Evolutionary conservation across 2,797 vertebrate genomes (phyloP), one percentile per base, ranked within the genome.

Genomic region (Scleropages formosus): DNA sequence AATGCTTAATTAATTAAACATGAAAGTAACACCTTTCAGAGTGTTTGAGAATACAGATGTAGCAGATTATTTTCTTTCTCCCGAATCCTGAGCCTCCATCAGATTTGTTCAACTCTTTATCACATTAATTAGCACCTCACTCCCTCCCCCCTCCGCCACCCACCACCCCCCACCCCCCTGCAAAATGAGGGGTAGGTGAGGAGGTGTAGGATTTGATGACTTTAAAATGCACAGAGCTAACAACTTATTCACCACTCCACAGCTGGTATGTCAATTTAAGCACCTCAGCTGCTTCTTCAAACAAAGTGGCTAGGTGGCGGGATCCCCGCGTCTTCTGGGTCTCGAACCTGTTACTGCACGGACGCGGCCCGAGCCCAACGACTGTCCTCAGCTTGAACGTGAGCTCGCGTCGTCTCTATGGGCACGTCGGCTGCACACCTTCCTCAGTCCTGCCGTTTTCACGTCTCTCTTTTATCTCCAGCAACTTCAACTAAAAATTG

Each of bases 81-180:
- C 72, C 73, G 84, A 87, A 82, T 81, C 74, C 84, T 79, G 82
- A 72, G 22, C 75, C 87, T 84, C 87, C 87, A 85, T 92, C 88
- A 86, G 89, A 91, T 91, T 92, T 89, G 88, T 89, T 91, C 91
- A 83, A 83, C 81, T 90, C 91, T 93, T 92, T 92, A 92, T 92
- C 89, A 90, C 91, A 84, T 91, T 93, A 93, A 93, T 92, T 91
- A 92, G 89, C 91, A 89, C 90, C 91, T 90, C 89, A 90, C 89
- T 89, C 87, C 90, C 89, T 89, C 90, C 92, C 92, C 87, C 86
- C 90, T 89, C 89, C 87, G n/a, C 90, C 89, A 89, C 90, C 92
- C 92, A 87, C 86, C 90, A n/a, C n/a, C 89, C 89, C 87, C 90
- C 89, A 89, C 90, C 92, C 92, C 87, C 86, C 90, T 89, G 88